phyloP scores from a whole-genome alignment of 2,113 vertebrate species.

The Empidonax alnorum region DNA sequence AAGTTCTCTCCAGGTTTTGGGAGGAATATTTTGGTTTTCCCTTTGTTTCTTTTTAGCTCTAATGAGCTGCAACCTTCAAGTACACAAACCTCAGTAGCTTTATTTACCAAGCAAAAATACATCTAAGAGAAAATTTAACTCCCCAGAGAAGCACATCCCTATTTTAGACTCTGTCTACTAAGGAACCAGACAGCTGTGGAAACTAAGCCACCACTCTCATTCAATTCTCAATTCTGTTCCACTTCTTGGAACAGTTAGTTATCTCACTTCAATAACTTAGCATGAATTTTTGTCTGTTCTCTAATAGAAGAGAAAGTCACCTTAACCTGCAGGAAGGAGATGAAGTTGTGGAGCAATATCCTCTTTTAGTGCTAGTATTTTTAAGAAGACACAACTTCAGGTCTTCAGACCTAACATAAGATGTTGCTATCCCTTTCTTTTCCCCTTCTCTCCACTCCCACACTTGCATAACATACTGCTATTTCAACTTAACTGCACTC shows the following conservation, averaged over 20 bases:
- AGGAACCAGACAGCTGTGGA: slow-evolving; percentile 4
- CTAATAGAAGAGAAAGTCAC: background rate
- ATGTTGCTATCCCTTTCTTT: background rate
- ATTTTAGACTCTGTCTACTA: background rate
- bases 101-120: slow-evolving; percentile 17
- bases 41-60: background rate
- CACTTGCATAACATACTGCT: background rate
- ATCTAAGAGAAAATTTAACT: slow-evolving; percentile 14
- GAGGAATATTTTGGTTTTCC: background rate
- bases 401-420: background rate
- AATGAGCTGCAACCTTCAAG: background rate
- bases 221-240: background rate
- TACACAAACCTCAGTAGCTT: background rate
- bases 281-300: background rate
- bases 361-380: background rate
- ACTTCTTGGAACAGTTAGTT: background rate
- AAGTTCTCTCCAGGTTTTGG: background rate
- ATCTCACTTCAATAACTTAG: background rate
- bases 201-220: slow-evolving; percentile 14
- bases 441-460: background rate
- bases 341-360: background rate
- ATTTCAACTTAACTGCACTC: background rate
- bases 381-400: background rate
- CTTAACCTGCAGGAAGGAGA: background rate
- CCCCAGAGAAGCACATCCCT: background rate